These are phyloP conservation scores for Lordiphosa mommai DNA, from an alignment of 1,140 invertebrate species.

Conservation along the genomic window DNA sequence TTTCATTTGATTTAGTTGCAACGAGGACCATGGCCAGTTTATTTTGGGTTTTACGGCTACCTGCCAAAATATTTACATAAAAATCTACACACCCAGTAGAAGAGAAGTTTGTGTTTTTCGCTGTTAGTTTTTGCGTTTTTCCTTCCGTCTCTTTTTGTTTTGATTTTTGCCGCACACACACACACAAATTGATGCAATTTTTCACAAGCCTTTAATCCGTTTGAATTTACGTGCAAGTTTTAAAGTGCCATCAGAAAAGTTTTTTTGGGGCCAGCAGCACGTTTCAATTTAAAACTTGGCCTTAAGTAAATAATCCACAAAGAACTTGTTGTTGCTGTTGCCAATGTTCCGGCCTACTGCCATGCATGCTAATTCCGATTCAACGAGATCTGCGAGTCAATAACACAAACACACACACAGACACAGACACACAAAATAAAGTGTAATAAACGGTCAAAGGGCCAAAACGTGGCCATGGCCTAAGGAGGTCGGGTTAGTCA, in stretches of 20 bases:
- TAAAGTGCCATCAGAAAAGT: constrained; percentile 38
- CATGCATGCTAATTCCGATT: constrained; percentile 5
- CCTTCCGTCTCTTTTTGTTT: neutral
- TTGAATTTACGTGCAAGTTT: constrained; percentile 55
- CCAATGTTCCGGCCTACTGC: constrained; percentile 1
- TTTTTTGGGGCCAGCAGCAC: constrained; percentile 39
- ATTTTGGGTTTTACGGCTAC: constrained; percentile 46
- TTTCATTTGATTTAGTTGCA: constrained; percentile 69
- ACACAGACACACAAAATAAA: too few species aligned
- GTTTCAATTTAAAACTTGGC: constrained; percentile 62
- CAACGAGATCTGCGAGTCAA: constrained; percentile 1
- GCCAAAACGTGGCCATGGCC: too few species aligned
- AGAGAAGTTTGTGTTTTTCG: constrained; percentile 1
- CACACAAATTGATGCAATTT: constrained; percentile 48
- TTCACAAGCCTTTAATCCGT: constrained; percentile 53
- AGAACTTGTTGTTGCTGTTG: constrained; percentile 5
- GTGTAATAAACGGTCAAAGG: neutral
- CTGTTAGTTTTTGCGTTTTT: constrained; percentile 7
- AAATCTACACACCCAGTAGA: constrained; percentile 31
- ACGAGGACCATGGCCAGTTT: constrained; percentile 37
- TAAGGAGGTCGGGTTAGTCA: constrained; percentile 4
- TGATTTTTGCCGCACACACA: constrained; percentile 25
- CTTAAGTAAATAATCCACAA: constrained; percentile 57
- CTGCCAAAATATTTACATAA: constrained; percentile 74
- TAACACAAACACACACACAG: too few species aligned